phyloP scores from a whole-genome alignment of 2,888 invertebrate species.

The Apodemia mormo region DNA sequence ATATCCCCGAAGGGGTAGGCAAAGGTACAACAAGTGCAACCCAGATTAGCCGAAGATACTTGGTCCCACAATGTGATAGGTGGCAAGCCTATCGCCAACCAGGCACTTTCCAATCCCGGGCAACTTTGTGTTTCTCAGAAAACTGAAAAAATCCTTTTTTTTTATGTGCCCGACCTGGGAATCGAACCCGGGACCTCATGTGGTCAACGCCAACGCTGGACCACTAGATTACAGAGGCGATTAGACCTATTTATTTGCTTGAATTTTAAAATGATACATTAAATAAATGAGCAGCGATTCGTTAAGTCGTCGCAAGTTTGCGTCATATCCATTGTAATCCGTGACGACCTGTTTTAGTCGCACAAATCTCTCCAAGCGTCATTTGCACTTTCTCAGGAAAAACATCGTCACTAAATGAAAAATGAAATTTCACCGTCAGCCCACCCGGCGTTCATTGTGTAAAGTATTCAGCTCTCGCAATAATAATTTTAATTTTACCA shows the following conservation, averaged over 20 bases:
- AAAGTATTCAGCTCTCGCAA: constrained; percentile 19
- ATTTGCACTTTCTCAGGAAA: constrained; percentile 72
- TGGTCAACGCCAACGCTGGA: no score
- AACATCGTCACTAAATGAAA: constrained; percentile 65
- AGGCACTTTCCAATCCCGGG: no score
- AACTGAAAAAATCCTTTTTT: no score
- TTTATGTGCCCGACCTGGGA: no score
- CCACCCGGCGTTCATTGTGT: constrained; percentile 48
- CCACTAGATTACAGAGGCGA: no score
- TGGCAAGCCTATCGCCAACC: no score
- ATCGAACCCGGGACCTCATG: no score
- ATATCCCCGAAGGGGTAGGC: no score
- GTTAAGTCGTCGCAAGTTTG: constrained; percentile 7
- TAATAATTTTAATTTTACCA: constrained; percentile 20
- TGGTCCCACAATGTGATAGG: no score
- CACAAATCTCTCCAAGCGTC: constrained; percentile 67
- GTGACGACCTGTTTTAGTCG: constrained; percentile 48
- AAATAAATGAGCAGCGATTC: background rate
- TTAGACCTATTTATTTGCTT: background rate
- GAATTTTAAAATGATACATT: background rate
- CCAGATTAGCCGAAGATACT: no score
- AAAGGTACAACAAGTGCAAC: no score
- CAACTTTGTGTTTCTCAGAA: no score
- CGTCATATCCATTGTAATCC: constrained; percentile 39
- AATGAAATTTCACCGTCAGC: constrained; percentile 70